These are phyloP conservation scores for Eilema sororculum DNA, from an alignment of 2,888 invertebrate species.

Conservation along the genomic window DNA sequence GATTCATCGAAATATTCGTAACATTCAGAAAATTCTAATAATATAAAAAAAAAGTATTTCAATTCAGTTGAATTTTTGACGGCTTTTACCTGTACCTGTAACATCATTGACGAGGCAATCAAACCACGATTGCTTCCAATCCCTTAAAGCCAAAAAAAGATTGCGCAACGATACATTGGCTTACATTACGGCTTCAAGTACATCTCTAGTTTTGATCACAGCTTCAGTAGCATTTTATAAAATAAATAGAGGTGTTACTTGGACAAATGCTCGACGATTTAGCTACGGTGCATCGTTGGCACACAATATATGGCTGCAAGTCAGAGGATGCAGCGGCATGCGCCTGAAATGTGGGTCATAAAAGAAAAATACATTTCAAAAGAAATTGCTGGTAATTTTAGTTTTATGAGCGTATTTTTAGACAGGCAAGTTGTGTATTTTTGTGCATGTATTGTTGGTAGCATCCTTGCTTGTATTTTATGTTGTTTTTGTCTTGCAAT, in stretches of 20 bases:
- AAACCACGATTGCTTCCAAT: neutral
- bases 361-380: conserved; percentile 32
- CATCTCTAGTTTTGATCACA: conserved; percentile 50
- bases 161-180: conserved; percentile 36
- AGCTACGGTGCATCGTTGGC: conserved; percentile 63
- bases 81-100: too few species aligned
- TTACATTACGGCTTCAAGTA: conserved; percentile 46
- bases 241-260: conserved; percentile 78
- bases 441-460: neutral
- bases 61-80: neutral
- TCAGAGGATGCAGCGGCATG: conserved; percentile 39
- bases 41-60: too few species aligned
- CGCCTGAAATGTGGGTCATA: conserved; percentile 32
- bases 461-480: too few species aligned
- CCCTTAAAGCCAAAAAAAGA: neutral
- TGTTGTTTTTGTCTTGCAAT: neutral
- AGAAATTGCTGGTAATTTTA: conserved; percentile 19
- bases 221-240: conserved; percentile 64
- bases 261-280: conserved; percentile 76
- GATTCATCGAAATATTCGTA: too few species aligned
- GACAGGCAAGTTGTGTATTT: neutral
- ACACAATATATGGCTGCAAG: conserved; percentile 49
- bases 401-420: conserved; percentile 19
- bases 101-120: neutral
- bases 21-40: too few species aligned